These are phyloP conservation scores for Serranochromis macrocephalus DNA, from an alignment of 2,113 vertebrate genomes.

Conservation along the genomic window DNA sequence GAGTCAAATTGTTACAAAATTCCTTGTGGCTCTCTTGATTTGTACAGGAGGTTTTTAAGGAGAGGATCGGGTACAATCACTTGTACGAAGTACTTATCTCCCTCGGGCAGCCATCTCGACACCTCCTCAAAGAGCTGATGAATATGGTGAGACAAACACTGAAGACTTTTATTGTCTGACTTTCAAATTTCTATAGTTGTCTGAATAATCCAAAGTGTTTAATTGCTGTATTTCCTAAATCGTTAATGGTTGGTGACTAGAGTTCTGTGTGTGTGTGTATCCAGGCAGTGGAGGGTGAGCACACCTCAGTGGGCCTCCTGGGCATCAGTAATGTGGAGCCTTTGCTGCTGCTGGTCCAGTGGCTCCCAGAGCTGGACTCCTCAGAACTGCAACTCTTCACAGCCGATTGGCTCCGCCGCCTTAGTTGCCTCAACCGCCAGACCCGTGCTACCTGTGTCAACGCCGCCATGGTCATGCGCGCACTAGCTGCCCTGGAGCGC, in stretches of 20 bases:
- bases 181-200: not conserved
- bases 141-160: slow-evolving; percentile 83
- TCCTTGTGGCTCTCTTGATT: not conserved
- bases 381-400: slow-evolving; percentile 87
- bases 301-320: slow-evolving; percentile 89
- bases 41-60: slow-evolving; percentile 94
- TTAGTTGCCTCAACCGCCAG: slow-evolving; percentile 90
- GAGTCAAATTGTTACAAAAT: not conserved
- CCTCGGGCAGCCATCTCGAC: slow-evolving; percentile 85
- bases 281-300: slow-evolving; percentile 94
- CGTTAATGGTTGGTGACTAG: not conserved
- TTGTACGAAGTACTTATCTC: slow-evolving; percentile 91
- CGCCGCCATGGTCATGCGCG: slow-evolving; percentile 81
- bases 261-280: not conserved
- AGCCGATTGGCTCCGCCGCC: slow-evolving; percentile 86
- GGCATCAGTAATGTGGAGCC: slow-evolving; percentile 97
- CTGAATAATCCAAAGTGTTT: not conserved
- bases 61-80: slow-evolving; percentile 94
- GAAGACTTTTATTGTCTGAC: not conserved
- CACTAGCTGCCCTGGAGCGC: slow-evolving; percentile 76
- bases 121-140: slow-evolving; percentile 94
- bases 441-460: slow-evolving; percentile 92
- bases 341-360: slow-evolving; percentile 88
- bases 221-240: not conserved
- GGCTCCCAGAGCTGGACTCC: slow-evolving; percentile 91